phyloP scores from a whole-genome alignment of 1,140 invertebrate genomes.

The Schlechtendalia chinensis region DNA sequence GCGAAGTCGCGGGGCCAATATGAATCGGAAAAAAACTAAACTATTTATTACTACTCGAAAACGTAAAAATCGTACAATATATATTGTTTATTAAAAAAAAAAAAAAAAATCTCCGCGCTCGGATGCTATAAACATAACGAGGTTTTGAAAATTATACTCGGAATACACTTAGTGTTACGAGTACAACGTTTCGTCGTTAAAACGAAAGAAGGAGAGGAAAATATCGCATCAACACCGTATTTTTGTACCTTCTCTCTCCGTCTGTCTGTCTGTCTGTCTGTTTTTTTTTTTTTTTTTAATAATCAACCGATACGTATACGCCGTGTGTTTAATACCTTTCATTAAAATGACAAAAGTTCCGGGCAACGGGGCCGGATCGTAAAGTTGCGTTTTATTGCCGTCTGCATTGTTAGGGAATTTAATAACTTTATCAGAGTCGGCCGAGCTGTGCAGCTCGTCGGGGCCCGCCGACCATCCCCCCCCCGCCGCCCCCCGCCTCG shows the following conservation, averaged over 20 bases:
- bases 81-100: too few relatives aligned
- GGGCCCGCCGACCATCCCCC: neutral
- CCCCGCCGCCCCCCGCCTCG: neutral
- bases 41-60: too few relatives aligned
- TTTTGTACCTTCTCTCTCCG: neutral
- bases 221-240: slow-evolving; percentile 14
- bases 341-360: slow-evolving; percentile 49
- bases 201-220: slow-evolving; percentile 11
- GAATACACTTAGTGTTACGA: slow-evolving; percentile 13
- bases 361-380: slow-evolving; percentile 18
- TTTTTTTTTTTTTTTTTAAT: slow-evolving; percentile 4
- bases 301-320: slow-evolving; percentile 25
- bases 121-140: neutral
- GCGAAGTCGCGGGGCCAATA: too few relatives aligned
- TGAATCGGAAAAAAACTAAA: too few relatives aligned
- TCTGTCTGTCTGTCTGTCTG: too few relatives aligned
- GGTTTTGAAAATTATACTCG: slow-evolving; percentile 4
- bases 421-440: slow-evolving; percentile 43
- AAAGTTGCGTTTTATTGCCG: slow-evolving; percentile 44
- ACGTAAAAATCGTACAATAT: too few relatives aligned
- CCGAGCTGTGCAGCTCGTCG: slow-evolving; percentile 5
- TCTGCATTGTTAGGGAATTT: slow-evolving; percentile 40
- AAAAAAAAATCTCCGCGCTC: neutral
- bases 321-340: slow-evolving; percentile 48
- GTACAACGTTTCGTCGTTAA: slow-evolving; percentile 18